These are phyloP conservation scores for Tachina grossa DNA, from an alignment of 2,888 invertebrate genomes.

Conservation along the genomic window DNA sequence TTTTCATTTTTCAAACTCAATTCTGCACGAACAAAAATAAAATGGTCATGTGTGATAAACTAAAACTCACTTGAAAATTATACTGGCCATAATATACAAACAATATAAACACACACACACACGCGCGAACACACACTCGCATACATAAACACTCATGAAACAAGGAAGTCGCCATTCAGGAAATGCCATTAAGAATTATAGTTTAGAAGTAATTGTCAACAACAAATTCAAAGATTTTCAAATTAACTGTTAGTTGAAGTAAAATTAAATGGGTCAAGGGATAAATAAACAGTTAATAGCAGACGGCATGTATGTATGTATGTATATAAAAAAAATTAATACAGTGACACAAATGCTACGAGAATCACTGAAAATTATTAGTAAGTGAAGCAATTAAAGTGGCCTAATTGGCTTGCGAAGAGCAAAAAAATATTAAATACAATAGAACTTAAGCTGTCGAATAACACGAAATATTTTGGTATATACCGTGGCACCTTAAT, in stretches of 20 bases:
- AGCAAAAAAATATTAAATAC: too few relatives aligned
- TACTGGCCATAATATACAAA: neutral
- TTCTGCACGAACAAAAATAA: slow-evolving; percentile 15
- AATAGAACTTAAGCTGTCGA: too few relatives aligned
- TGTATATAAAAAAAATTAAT: too few relatives aligned
- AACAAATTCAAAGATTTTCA: slow-evolving; percentile 10
- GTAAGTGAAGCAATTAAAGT: too few relatives aligned
- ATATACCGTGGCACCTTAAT: too few relatives aligned
- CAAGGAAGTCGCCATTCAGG: slow-evolving; percentile 30
- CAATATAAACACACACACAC: too few relatives aligned
- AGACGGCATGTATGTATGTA: too few relatives aligned
- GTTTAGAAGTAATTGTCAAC: slow-evolving; percentile 11
- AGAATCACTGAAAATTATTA: too few relatives aligned
- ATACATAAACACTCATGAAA: neutral
- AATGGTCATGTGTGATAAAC: slow-evolving; percentile 39
- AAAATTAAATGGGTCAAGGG: slow-evolving; percentile 2
- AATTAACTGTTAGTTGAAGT: neutral
- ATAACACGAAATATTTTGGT: too few relatives aligned
- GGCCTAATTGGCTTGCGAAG: too few relatives aligned
- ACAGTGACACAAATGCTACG: too few relatives aligned
- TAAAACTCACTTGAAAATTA: neutral
- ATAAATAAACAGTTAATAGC: neutral
- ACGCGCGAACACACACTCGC: too few relatives aligned
- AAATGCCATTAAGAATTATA: slow-evolving; percentile 39
- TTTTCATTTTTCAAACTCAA: neutral